Evolutionary conservation across 1,140 invertebrate genomes (phyloP).

Genomic region (Pseudomyrmex concolor): DNA sequence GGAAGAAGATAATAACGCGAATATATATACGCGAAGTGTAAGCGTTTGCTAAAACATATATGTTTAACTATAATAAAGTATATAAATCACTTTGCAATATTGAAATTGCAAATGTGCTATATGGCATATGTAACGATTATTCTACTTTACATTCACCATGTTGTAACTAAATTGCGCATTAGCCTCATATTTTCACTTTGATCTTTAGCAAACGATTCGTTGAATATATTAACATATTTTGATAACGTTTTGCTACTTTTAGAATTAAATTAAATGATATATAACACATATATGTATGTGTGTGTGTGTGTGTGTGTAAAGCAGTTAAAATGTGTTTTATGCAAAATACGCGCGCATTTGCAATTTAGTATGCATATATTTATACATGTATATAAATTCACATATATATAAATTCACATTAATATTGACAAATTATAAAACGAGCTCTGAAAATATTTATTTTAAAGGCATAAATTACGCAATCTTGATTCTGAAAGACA

Average conservation of each 20-base stretch:
- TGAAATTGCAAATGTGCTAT: conserved; percentile 16
- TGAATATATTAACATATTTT: conserved; percentile 36
- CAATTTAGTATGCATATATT: conserved; percentile 13
- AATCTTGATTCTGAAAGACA: conserved; percentile 6
- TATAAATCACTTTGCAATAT: conserved; percentile 40
- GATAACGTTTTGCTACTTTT: conserved; percentile 35
- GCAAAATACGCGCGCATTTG: conserved; percentile 26
- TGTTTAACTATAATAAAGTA: conserved; percentile 40
- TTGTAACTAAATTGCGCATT: conserved; percentile 47
- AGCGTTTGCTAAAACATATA: not conserved
- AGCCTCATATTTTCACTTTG: conserved; percentile 45
- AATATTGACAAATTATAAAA: not conserved
- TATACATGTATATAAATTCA: not conserved
- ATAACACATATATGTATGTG: not conserved
- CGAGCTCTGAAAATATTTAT: not conserved
- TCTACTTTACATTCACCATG: conserved; percentile 19
- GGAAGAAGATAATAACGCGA: not conserved
- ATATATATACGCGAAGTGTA: conserved; percentile 2
- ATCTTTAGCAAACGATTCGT: conserved; percentile 19
- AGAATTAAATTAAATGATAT: conserved; percentile 29
- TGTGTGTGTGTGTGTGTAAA: not conserved
- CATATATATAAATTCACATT: not conserved
- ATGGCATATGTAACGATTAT: conserved; percentile 37
- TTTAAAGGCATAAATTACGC: not conserved
- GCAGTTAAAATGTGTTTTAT: conserved; percentile 7